Evolutionary conservation across 2,113 vertebrate species (phyloP), one percentile per base, ranked within the genome.

Genomic region (Chionomys nivalis): DNA sequence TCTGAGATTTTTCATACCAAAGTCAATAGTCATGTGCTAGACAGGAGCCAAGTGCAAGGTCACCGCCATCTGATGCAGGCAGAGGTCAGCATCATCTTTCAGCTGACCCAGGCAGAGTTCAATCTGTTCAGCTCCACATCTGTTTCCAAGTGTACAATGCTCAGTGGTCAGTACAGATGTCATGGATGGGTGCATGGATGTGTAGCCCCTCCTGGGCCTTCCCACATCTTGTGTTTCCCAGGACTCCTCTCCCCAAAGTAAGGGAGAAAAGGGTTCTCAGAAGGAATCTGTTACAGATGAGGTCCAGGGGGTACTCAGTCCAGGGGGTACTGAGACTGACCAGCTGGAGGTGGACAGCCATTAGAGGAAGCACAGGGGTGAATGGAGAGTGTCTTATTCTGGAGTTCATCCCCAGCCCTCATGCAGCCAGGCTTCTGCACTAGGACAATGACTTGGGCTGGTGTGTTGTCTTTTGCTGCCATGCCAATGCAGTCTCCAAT

Each of bases 401-500:
- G 11, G 81, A 42, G 73, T 58, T 82, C 23, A 7, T 61, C 26
- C 13, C 33, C 52, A 87, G 66, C 23, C 14, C 55, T 47, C 42
- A 44, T 0, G 14, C 16, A 36, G 55, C 16, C 12, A 21, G 33
- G 26, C 2, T 36, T 28, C 47, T 55, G 68, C 58, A n/a, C 73
- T 47, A 31, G 61, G 63, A 63, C 28, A 44, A 14, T 33, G 3
- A 17, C 76, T 23, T 3, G 7, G 26, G 66, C 39, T 47, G 52
- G n/a, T 17, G 55, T 17, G 11, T 14, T 42, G 44, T 77, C 63
- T 42, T 33, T 49, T 13, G 11, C 0, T 0, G 39, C 77, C 3
- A 23, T 73, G 70, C 66, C 0, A 1, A 10, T 1, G 26, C 3
- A 10, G 1, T 21, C 24, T 77, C 47, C n/a, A 33, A 1, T 10